A percentile compares a stretch with the other conserved stretches of the same genome.
Conservation (phyloP, 2,113 vertebrate genomes). For the Nansenia antarctica region DNA sequence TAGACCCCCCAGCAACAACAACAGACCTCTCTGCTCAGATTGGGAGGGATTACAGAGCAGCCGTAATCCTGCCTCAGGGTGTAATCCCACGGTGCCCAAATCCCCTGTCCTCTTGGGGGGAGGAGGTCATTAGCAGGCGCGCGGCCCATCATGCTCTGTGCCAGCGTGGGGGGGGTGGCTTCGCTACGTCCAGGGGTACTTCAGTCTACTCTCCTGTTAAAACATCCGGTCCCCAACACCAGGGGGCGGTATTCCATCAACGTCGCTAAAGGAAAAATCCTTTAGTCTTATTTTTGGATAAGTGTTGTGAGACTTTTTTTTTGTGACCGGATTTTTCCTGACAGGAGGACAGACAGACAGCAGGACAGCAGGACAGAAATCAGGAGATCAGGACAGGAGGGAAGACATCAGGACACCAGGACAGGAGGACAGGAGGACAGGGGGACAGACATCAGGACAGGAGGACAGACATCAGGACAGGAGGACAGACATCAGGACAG, state of each 20-base stretch:
- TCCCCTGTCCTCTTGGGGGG: conserved; percentile 45
- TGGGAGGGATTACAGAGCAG: conserved; percentile 61
- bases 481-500: too few species aligned
- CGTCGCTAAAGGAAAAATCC: too few species aligned
- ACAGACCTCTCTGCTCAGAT: conserved; percentile 53
- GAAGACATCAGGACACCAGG: too few species aligned
- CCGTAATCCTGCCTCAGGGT: conserved; percentile 54
- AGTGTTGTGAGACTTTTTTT: too few species aligned
- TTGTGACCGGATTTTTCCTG: too few species aligned
- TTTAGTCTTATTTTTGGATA: too few species aligned
- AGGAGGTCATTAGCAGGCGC: conserved; percentile 42
- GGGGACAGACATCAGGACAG: too few species aligned
- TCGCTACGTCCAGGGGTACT: not conserved
- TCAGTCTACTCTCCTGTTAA: not conserved
- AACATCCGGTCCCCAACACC: conserved; percentile 31
- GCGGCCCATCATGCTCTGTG: conserved; percentile 12
- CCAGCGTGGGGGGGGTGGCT: not conserved
- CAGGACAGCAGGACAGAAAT: too few species aligned
- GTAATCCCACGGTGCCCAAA: conserved; percentile 64
- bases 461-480: too few species aligned
- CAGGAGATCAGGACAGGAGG: too few species aligned
- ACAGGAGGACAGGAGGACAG: too few species aligned
- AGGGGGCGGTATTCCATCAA: not conserved
- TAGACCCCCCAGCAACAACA: conserved; percentile 36
- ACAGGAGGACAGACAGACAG: too few species aligned